A percentile compares a stretch with the other conserved stretches of the same genome.
Evolutionary conservation across 2,888 invertebrate genomes (phyloP).

Genomic region (Clusia tigrina): DNA sequence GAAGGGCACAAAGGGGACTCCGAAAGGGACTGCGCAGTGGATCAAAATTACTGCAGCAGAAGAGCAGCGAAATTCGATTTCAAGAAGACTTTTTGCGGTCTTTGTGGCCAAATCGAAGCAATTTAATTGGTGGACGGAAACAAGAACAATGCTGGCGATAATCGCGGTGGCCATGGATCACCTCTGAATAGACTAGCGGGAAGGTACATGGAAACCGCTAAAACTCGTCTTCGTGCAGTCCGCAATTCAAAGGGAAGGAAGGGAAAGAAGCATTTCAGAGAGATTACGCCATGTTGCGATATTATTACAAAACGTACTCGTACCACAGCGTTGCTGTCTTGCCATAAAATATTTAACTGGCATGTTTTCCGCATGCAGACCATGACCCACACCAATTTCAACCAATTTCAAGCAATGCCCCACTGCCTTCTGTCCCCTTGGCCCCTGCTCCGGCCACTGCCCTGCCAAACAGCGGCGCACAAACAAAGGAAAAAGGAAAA

Average conservation of each 20-base stretch:
- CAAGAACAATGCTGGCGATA: slow-evolving; percentile 2
- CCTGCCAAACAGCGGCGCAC: neutral
- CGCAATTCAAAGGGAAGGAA: neutral
- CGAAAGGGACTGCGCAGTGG: slow-evolving; percentile 19
- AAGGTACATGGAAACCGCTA: neutral
- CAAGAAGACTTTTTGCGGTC: neutral
- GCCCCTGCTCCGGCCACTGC: slow-evolving; percentile 9
- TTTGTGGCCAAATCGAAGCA: neutral
- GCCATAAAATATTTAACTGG: slow-evolving; percentile 14
- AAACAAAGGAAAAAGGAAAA: slow-evolving; percentile 32
- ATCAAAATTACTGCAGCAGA: neutral
- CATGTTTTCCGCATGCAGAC: slow-evolving; percentile 42
- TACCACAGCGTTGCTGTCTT: neutral
- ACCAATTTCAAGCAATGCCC: no score
- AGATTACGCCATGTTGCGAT: neutral
- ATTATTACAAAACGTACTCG: neutral
- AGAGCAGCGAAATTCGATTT: slow-evolving; percentile 8
- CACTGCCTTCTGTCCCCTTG: no score
- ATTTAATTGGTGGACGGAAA: slow-evolving; percentile 3
- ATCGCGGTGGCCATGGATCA: neutral
- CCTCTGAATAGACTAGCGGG: neutral
- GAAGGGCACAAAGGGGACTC: neutral
- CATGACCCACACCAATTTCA: slow-evolving; percentile 60
- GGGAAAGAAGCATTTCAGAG: neutral
- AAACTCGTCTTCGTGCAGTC: no score